These are phyloP conservation scores for Rhincodon typus DNA, from an alignment of 2,797 vertebrate species.

Conservation along the genomic window DNA sequence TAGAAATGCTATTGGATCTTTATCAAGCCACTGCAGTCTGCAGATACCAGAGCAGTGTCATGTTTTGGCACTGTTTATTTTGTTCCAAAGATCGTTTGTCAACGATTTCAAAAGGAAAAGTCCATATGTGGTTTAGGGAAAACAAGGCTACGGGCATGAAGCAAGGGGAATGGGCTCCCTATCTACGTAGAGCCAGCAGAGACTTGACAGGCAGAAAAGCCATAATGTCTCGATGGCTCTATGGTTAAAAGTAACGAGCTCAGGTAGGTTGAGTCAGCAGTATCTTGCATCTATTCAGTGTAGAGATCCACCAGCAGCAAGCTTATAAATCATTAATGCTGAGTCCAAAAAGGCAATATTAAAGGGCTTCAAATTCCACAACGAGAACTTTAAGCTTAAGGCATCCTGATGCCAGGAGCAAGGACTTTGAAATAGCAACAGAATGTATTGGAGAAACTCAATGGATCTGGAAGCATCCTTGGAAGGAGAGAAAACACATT, in stretches of 20 bases:
- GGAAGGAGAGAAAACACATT: no score
- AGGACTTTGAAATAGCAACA: no score
- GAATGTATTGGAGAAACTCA: no score
- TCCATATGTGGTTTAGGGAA: neutral
- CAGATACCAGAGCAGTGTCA: neutral
- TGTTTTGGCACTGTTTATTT: neutral
- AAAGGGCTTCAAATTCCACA: neutral
- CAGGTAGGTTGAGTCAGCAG: neutral
- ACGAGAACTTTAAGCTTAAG: neutral
- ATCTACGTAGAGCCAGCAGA: neutral
- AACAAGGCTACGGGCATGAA: neutral
- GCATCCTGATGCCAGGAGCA: neutral
- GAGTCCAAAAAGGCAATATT: neutral
- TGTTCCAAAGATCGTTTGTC: neutral
- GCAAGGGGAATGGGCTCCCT: neutral
- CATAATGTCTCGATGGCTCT: neutral
- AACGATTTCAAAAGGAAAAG: neutral
- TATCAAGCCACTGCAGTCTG: neutral
- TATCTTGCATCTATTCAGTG: neutral
- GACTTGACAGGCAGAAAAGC: neutral
- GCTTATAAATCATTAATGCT: neutral
- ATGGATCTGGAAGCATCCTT: no score
- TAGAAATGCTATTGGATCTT: neutral
- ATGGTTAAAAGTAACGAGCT: neutral
- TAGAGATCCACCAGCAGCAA: neutral